Percentiles rank a stretch among this genome's conserved stretches.
Conservation (phyloP, 2,888 invertebrate species). For the Heliconius cydno region DNA sequence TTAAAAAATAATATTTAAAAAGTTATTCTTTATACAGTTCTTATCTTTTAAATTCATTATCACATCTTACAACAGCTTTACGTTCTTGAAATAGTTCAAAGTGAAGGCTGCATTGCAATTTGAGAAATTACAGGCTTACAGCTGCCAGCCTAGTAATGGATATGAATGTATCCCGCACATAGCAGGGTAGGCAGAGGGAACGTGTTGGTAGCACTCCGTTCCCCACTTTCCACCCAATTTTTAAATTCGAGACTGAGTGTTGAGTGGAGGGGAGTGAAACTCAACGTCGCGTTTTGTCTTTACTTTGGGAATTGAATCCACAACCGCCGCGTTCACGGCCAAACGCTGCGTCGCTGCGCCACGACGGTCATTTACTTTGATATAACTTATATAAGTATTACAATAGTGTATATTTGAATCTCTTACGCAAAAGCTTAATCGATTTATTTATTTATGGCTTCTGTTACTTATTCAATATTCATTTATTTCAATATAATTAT, state of each 20-base stretch:
- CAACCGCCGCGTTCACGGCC: too few relatives aligned
- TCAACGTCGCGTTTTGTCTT: not conserved
- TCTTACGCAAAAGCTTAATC: not conserved
- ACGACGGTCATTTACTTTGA: not conserved
- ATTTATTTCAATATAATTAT: not conserved
- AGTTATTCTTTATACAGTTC: too few relatives aligned
- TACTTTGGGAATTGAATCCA: too few relatives aligned
- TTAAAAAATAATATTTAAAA: too few relatives aligned
- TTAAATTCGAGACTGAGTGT: not conserved
- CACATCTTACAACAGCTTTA: too few relatives aligned
- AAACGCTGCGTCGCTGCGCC: not conserved
- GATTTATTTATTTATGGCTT: constrained; percentile 13
- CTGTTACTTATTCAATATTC: not conserved
- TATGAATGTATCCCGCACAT: not conserved
- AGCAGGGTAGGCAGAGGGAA: not conserved
- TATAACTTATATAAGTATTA: not conserved
- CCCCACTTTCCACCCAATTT: not conserved
- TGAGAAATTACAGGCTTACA: too few relatives aligned
- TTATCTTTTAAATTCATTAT: too few relatives aligned
- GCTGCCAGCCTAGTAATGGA: too few relatives aligned
- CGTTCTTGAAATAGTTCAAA: too few relatives aligned
- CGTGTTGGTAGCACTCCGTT: not conserved
- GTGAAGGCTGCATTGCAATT: too few relatives aligned
- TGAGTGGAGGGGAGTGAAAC: not conserved
- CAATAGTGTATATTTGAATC: not conserved